Base-by-base conservation (phyloP, 2,888 invertebrate genomes). In the Acrobasis repandana region DNA sequence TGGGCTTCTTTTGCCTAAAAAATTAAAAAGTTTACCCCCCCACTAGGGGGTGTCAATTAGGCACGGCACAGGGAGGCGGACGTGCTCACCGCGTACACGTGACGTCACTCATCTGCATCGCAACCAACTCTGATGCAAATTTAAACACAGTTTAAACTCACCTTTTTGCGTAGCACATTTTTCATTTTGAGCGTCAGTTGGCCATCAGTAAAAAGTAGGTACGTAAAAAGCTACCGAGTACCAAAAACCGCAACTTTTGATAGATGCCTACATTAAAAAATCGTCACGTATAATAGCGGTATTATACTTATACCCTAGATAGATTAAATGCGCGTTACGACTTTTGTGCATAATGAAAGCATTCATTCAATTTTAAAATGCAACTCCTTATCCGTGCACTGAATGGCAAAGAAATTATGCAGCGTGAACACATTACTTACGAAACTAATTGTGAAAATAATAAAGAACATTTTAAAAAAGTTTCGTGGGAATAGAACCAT, bases 381-480 rank as follows among this genome's bases (percentile, higher is more conserved):
- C 72, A 77, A 74, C 72, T 70, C 67, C 66, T 57, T 54, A 67
- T 76, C 70, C 65, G 67, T 70, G 69, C 66, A 64, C 64, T 71
- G 75, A 80, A 78, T 76, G 74, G 72, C 67, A 66, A 71, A 72
- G 71, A 82, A 86, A 86, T 91, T 90, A 90, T 90, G 85, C 91
- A 82, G 88, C 90, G 92, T 92, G 91, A 92, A 91, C 88, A 73
- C 86, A 87, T 92, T 89, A 86, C 81, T 80, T 78, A 82, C 83
- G 77, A 80, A 82, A 81, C 76, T 88, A 86, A 88, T 90, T 87
- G 85, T 83, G 68, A 77, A 83, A 82, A 82, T 81, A 82, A 79
- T 78, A 76, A 81, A 82, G 72, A 77, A 70, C 69, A 67, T 63
- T 65, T 65, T 75, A 80, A 81, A 85, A 79, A 81, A 82, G 81